A percentile compares a stretch with the other conserved stretches of the same genome.
Conservation (phyloP, 2,113 vertebrate species). For the Lophochroa leadbeateri region DNA sequence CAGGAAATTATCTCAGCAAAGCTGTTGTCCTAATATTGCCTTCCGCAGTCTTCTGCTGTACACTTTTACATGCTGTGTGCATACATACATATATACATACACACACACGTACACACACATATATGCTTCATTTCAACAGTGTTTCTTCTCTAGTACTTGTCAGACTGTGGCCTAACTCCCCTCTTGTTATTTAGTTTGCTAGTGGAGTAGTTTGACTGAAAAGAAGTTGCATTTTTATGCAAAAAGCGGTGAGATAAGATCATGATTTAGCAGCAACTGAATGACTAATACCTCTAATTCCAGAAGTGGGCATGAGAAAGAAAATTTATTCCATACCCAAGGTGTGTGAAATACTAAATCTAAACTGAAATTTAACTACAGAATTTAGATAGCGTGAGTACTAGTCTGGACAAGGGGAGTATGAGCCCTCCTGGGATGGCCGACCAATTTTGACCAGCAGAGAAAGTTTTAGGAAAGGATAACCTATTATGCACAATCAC, state of each 20-base stretch:
- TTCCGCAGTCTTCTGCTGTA: background rate
- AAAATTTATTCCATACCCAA: background rate
- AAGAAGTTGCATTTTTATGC: background rate
- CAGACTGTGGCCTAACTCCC: background rate
- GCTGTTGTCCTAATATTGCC: background rate
- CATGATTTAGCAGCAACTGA: background rate
- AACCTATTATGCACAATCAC: background rate
- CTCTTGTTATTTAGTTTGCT: background rate
- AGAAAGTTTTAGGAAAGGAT: background rate
- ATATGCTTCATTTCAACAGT: background rate
- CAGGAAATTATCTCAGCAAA: background rate
- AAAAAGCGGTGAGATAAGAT: background rate
- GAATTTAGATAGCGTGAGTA: background rate
- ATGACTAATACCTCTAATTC: background rate
- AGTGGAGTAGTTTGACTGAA: background rate
- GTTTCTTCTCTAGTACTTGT: background rate
- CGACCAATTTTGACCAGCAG: background rate
- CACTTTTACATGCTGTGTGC: background rate
- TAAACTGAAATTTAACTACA: background rate
- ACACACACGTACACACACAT: fast-evolving
- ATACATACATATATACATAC: background rate
- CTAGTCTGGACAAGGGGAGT: background rate
- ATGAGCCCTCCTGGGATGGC: background rate
- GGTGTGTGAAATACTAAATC: background rate
- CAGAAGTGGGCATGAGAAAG: background rate